Base-by-base conservation (phyloP, 2,888 invertebrate genomes). In the Lithophane leautieri region DNA sequence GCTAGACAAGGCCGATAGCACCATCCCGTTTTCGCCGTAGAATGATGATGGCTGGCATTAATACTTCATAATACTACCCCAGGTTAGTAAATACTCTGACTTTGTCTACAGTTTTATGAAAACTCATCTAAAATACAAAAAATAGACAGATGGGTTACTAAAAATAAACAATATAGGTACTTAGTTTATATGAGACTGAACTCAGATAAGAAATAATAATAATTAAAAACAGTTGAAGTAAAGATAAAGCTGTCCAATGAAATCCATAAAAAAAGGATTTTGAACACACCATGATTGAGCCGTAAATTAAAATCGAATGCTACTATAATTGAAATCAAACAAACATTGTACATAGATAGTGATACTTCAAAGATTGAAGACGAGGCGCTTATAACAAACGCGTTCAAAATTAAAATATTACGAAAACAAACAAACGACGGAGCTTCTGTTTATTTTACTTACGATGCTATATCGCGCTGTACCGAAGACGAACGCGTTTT, bases 401-500 rank as follows among this genome's bases (percentile, higher is more conserved):
- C 88, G 91, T 92, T 94, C 90, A 85, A 93, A 94, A 94, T 94
- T 95, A 94, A 94, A 94, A 94, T 94, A 93, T 94, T 92, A 92
- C 88, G 91, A 93, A 89, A 95, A 95, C 91, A 95, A 95, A 94
- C 94, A 92, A 82, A 90, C 84, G 93, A 94, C 93, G 88, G 70
- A 73, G 79, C 72, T 79, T 9, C 22, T 85, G 91, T 92, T 92
- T 92, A 93, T 95, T 95, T 94, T 91, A 84, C 89, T 93, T 88
- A 83, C 83, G 84, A 82, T 89, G 92, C 90, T 90, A 93, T 93
- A 94, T 94, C 93, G 93, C 90, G 88, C 89, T 81, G 79, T 82
- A 86, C 87, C 93, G 94, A 93, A 93, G 94, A 94, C 92, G 93
- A 90, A 81, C 83, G 77, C 76, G 81, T 62, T 84, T 83, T 85